These are phyloP conservation scores for Hypomesus transpacificus DNA, from an alignment of 2,113 vertebrate genomes.

Conservation along the genomic window DNA sequence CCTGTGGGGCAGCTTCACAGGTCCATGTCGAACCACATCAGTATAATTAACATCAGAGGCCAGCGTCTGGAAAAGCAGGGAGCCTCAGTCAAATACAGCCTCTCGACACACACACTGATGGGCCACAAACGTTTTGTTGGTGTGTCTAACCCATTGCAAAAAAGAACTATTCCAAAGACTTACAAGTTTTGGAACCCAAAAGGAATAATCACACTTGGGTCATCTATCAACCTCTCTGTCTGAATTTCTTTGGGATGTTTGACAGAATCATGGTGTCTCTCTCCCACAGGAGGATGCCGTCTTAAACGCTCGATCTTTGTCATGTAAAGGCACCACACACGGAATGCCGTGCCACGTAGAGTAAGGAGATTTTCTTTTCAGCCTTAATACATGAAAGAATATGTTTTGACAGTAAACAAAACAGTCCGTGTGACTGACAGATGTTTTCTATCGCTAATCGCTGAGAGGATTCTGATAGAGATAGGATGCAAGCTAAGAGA, in stretches of 20 bases:
- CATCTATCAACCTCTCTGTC: neutral
- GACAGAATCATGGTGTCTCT: neutral
- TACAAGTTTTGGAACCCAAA: no score
- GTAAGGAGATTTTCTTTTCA: neutral
- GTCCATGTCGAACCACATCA: slow-evolving; percentile 63
- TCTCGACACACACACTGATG: neutral
- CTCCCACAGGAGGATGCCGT: no score
- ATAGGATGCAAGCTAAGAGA: slow-evolving; percentile 41
- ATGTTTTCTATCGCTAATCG: slow-evolving; percentile 63
- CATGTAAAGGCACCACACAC: no score
- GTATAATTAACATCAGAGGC: slow-evolving; percentile 67
- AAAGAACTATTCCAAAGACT: no score
- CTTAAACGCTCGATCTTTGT: no score
- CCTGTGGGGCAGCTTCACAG: slow-evolving; percentile 41
- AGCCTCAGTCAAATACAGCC: slow-evolving; percentile 18
- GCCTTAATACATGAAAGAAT: slow-evolving; percentile 22
- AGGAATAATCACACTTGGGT: neutral
- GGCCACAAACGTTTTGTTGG: no score
- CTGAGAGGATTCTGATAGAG: slow-evolving; percentile 40
- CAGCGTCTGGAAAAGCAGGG: slow-evolving; percentile 44
- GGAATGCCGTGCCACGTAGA: no score
- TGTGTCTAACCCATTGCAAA: no score
- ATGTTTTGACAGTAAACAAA: slow-evolving; percentile 26
- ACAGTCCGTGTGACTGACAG: slow-evolving; percentile 40
- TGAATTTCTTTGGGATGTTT: neutral